Conservation (phyloP, 2,113 vertebrate genomes). For the Balaeniceps rex region DNA sequence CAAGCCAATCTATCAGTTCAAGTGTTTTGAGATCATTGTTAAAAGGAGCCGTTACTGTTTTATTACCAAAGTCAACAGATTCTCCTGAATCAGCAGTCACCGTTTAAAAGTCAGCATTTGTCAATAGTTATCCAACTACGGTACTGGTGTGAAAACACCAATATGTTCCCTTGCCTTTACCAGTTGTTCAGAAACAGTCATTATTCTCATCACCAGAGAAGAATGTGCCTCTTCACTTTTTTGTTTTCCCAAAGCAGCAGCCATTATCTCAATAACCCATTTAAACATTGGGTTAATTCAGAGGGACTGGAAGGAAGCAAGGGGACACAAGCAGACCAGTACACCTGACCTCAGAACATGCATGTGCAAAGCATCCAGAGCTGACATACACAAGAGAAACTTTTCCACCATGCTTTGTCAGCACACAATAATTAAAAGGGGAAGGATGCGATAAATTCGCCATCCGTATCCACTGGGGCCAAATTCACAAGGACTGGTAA, state of each 20-base stretch:
- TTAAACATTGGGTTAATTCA: neutral
- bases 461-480: neutral
- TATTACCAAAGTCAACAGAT: neutral
- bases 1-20: neutral
- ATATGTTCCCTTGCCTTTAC: neutral
- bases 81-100: neutral
- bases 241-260: neutral
- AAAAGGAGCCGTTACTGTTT: neutral
- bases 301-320: neutral
- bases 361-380: neutral
- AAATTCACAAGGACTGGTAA: neutral
- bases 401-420: neutral
- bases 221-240: neutral
- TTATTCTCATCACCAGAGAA: neutral
- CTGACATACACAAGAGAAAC: neutral
- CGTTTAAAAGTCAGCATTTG: slow-evolving; percentile 3
- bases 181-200: slow-evolving; percentile 9
- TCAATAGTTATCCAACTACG: neutral
- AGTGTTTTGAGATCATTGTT: neutral
- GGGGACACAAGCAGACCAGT: neutral
- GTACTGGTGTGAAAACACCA: slow-evolving; percentile 1
- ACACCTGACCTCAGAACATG: neutral
- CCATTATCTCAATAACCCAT: neutral
- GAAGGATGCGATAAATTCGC: neutral
- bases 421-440: neutral